These are phyloP conservation scores for Plotosus lineatus DNA, from an alignment of 2,113 vertebrate genomes.

Conservation along the genomic window DNA sequence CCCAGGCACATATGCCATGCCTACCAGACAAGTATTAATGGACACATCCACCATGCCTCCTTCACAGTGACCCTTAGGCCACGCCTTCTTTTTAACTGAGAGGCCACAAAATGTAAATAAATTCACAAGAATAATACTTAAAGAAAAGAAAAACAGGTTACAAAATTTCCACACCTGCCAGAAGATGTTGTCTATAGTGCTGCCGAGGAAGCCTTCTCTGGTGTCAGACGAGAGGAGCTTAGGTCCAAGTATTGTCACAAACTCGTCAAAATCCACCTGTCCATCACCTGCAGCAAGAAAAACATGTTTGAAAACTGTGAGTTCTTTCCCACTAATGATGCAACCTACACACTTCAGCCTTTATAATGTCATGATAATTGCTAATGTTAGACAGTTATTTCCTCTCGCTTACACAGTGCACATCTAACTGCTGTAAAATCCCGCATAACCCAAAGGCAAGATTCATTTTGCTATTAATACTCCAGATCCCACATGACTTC, in stretches of 20 bases:
- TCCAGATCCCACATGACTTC: constrained; percentile 10
- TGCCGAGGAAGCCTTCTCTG: constrained; percentile 94
- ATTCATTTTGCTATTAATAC: constrained; percentile 31
- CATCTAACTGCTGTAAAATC: constrained; percentile 4
- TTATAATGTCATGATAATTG: background rate
- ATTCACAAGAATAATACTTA: background rate
- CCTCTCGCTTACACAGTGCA: background rate
- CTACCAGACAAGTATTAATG: background rate
- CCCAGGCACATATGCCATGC: background rate
- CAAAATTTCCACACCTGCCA: constrained; percentile 91
- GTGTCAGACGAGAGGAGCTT: constrained; percentile 94
- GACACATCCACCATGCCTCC: background rate
- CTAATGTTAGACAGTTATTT: background rate
- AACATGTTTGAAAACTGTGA: background rate
- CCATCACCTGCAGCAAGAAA: constrained; percentile 83
- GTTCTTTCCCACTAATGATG: constrained; percentile 4
- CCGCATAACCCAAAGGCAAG: constrained; percentile 4
- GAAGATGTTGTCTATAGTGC: constrained; percentile 98
- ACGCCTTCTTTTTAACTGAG: too few species aligned
- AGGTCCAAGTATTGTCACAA: constrained; percentile 97
- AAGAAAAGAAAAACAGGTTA: background rate
- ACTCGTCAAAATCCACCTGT: constrained; percentile 98
- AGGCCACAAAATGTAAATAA: background rate
- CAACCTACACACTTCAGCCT: background rate
- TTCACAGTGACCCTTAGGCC: background rate